Evolutionary conservation across 2,113 vertebrate genomes (phyloP).

Genomic region (Ceuthmochares aereus): DNA sequence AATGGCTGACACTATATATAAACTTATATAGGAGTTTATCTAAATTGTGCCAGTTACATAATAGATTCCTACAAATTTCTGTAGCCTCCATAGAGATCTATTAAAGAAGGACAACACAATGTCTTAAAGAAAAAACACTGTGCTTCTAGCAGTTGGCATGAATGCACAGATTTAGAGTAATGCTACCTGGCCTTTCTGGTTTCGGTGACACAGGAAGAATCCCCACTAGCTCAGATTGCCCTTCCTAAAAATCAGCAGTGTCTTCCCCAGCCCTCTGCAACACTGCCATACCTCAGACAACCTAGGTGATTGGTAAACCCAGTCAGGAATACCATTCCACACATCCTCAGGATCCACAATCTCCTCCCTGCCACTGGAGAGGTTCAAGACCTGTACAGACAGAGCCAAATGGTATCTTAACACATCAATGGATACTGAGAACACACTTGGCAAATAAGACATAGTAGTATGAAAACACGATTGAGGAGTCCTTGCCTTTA

Average conservation of each 20-base stretch:
- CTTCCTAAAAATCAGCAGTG: background rate
- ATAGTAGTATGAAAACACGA: background rate
- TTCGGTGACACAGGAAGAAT: background rate
- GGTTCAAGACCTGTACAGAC: slow-evolving; percentile 71
- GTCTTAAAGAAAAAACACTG: background rate
- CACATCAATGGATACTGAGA: background rate
- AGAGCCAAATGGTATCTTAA: background rate
- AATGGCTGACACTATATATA: background rate
- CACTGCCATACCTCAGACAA: slow-evolving; percentile 59
- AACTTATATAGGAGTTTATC: no score
- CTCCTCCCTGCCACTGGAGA: slow-evolving; percentile 74
- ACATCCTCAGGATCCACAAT: slow-evolving; percentile 74
- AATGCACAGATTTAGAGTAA: background rate
- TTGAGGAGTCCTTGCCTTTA: background rate
- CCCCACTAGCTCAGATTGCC: background rate
- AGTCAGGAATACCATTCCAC: slow-evolving; percentile 72
- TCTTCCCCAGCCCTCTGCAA: background rate
- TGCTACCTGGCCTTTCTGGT: background rate
- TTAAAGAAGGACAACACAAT: background rate
- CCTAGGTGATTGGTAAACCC: background rate
- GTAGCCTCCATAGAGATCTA: background rate
- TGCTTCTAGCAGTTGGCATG: background rate
- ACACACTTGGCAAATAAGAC: background rate
- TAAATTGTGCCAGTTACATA: background rate
- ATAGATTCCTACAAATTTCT: background rate